These are phyloP conservation scores for Imbricaverruca yamaguchii DNA, from an alignment of 2,888 invertebrate species.

Conservation along the genomic window DNA sequence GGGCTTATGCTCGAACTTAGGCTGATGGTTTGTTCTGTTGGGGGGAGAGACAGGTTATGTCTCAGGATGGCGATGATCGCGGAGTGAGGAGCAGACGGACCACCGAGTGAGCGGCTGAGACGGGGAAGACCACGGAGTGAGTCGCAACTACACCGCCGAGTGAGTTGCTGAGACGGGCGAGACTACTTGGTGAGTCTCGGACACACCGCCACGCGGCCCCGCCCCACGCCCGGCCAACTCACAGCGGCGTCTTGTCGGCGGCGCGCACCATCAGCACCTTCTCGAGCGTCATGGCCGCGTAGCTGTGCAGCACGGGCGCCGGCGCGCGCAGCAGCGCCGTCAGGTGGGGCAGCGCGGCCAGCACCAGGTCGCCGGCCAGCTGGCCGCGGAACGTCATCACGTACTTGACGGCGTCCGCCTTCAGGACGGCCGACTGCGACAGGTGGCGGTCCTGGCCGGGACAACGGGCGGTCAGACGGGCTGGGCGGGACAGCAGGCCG, in stretches of 20 bases:
- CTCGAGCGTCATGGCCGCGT: conserved; percentile 87
- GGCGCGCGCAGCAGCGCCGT: conserved; percentile 66
- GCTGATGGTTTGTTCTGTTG: no score
- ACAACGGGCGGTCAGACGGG: conserved; percentile 44
- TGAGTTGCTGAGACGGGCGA: no score
- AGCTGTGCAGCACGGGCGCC: conserved; percentile 85
- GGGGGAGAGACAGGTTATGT: no score
- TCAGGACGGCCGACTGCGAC: conserved; percentile 63
- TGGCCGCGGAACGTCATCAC: conserved; percentile 91
- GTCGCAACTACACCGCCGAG: no score
- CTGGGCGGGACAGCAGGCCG: no score
- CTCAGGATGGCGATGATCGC: no score
- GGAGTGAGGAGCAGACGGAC: no score
- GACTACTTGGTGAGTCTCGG: no score
- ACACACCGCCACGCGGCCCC: no score
- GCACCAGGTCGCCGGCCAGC: conserved; percentile 67
- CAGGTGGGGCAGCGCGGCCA: conserved; percentile 66
- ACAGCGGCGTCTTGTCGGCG: conserved; percentile 50
- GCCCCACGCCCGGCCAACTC: conserved; percentile 37
- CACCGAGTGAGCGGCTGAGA: no score
- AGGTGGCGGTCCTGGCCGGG: background rate
- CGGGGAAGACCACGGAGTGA: no score
- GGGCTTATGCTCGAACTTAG: no score
- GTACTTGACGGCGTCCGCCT: conserved; percentile 94
- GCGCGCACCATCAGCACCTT: conserved; percentile 70